Evolutionary conservation across 2,797 vertebrate genomes (phyloP).

Genomic region (Helicolenus hilgendorfi): DNA sequence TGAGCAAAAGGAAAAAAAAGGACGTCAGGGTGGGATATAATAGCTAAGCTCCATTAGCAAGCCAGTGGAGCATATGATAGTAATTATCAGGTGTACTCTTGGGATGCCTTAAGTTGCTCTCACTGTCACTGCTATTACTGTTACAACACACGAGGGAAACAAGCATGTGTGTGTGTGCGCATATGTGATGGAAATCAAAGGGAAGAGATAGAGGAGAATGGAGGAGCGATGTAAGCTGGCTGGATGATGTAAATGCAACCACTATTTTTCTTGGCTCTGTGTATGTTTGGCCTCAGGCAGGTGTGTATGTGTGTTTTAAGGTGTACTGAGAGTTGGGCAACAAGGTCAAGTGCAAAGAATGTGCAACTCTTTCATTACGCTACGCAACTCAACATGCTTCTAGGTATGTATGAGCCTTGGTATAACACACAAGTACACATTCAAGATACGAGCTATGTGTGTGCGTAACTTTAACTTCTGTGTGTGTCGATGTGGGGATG

Average conservation of each 20-base stretch:
- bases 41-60: slow-evolving; percentile 73
- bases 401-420: slow-evolving; percentile 26
- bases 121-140: slow-evolving; percentile 59
- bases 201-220: not conserved
- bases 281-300: slow-evolving; percentile 39
- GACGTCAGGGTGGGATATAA: slow-evolving; percentile 48
- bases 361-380: slow-evolving; percentile 41
- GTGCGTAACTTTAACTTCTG: not conserved
- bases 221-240: not conserved
- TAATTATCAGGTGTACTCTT: slow-evolving; percentile 75
- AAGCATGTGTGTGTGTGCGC: not conserved
- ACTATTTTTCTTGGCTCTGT: slow-evolving; percentile 29
- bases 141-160: slow-evolving; percentile 58
- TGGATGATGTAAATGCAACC: slow-evolving; percentile 29
- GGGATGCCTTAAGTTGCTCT: slow-evolving; percentile 67
- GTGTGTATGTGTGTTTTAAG: slow-evolving; percentile 18
- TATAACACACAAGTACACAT: not conserved
- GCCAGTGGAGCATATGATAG: slow-evolving; percentile 62
- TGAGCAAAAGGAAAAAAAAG: slow-evolving; percentile 27
- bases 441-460: not conserved
- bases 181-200: slow-evolving; percentile 10
- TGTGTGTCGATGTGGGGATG: not conserved
- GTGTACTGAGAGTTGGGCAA: slow-evolving; percentile 35
- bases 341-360: slow-evolving; percentile 62
- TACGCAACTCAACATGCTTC: slow-evolving; percentile 36